Percentiles rank a stretch among this genome's conserved stretches.
Conservation (phyloP, 2,113 vertebrate genomes). For the Halcyon malimbica region DNA sequence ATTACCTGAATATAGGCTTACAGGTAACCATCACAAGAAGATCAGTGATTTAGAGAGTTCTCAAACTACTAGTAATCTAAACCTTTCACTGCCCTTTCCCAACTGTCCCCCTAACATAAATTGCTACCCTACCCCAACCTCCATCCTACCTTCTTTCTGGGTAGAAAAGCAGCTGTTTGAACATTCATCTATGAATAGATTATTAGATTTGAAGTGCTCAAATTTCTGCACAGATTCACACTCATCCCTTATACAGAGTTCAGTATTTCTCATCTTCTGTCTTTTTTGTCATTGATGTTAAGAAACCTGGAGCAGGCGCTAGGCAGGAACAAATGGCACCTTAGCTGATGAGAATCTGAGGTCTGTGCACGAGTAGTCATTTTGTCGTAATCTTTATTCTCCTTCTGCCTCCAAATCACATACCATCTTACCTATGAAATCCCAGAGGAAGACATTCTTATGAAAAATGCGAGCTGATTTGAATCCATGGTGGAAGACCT, state of each 20-base stretch:
- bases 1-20: not conserved
- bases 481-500: constrained; percentile 94
- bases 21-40: not conserved
- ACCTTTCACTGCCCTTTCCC: not conserved
- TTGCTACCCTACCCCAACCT: not conserved
- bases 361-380: not conserved
- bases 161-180: not conserved
- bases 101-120: not conserved
- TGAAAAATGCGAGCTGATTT: constrained; percentile 92
- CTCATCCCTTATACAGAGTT: not conserved
- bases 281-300: not conserved
- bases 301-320: not conserved
- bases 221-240: not conserved
- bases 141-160: not conserved
- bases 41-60: not conserved
- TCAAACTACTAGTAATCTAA: not conserved
- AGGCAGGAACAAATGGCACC: not conserved
- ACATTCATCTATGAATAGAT: not conserved
- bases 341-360: not conserved
- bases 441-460: constrained; percentile 97
- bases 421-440: constrained; percentile 88
- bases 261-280: not conserved
- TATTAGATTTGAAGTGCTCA: not conserved
- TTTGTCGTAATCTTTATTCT: not conserved
- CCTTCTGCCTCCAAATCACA: not conserved